Conservation (phyloP, 2,797 vertebrate species). For the Muraenolepis orangiensis region DNA sequence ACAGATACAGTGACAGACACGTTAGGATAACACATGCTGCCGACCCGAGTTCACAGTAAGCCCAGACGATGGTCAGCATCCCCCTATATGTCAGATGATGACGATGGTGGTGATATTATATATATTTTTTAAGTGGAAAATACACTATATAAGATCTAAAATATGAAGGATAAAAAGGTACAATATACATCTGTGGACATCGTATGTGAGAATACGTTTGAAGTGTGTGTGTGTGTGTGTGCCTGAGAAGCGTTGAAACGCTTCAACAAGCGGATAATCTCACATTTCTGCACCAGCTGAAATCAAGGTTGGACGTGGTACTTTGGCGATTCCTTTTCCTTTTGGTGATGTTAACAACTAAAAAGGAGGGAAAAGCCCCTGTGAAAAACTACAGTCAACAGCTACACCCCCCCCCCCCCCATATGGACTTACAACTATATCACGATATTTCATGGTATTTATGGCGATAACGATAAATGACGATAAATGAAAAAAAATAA, state of each 20-base stretch:
- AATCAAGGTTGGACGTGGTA: neutral
- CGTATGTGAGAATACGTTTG: too few species aligned
- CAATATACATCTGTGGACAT: too few species aligned
- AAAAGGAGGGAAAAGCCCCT: neutral
- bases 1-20: conserved; percentile 8
- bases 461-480: too few species aligned
- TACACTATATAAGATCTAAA: neutral
- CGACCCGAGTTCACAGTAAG: neutral
- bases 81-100: neutral
- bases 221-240: neutral
- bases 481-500: too few species aligned
- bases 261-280: neutral
- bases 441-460: too few species aligned
- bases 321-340: neutral
- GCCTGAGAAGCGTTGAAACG: neutral
- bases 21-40: neutral
- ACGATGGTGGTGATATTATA: neutral
- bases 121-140: neutral
- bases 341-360: neutral
- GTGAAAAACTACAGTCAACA: neutral
- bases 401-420: too few species aligned
- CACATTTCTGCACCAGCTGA: neutral
- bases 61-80: neutral
- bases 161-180: neutral
- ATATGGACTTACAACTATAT: too few species aligned